Base-by-base conservation (phyloP, 1,140 invertebrate genomes). In the Eriocheir sinensis region DNA sequence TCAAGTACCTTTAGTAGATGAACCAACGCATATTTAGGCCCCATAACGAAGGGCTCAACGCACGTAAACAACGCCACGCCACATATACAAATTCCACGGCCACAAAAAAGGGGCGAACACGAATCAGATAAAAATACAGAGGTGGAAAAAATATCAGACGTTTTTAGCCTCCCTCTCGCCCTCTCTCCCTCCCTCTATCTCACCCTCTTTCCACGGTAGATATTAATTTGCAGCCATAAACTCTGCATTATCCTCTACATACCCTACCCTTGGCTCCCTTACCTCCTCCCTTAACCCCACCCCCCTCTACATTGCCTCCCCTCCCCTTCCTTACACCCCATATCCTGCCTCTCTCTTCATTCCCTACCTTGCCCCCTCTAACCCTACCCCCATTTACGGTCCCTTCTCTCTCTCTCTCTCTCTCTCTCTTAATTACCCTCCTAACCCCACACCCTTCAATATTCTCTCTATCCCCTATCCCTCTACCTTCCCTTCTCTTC, bases 181-280 rank as follows among this genome's bases (percentile, higher is more conserved):
- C 60, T n/a, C 60, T n/a, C 27, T n/a, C 60, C 21, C 27, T 8
- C 60, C n/a, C 27, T 72, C 60, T 8, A 21, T 72, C 60, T 6
- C 4, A 6, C 4, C 17, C 53, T 60, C 53, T 60, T 72, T n/a
- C 60, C 60, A 72, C 60, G 27, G 60, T 72, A 72, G 60, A 72
- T 72, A 72, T 72, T 72, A 72, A 72, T 72, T 72, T 72, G 27
- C 60, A n/a, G 60, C 27, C 60, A 72, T 72, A 72, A 72, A 72
- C n/a, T 72, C 60, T 27, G 8, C 60, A 72, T 72, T 72, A 72
- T 72, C 60, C 60, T 72, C 60, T n/a, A 72, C n/a, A 72, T 72
- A n/a, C 60, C 60, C n/a, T 21, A 21, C 21, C 21, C 48, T 53
- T 21, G 12, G 21, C 48, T 21, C 2, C 9, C 12, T 21, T 21